Percentiles rank a stretch among this genome's conserved stretches.
phyloP scores from a whole-genome alignment of 2,797 vertebrate species.

The Chromobotia macracanthus region DNA sequence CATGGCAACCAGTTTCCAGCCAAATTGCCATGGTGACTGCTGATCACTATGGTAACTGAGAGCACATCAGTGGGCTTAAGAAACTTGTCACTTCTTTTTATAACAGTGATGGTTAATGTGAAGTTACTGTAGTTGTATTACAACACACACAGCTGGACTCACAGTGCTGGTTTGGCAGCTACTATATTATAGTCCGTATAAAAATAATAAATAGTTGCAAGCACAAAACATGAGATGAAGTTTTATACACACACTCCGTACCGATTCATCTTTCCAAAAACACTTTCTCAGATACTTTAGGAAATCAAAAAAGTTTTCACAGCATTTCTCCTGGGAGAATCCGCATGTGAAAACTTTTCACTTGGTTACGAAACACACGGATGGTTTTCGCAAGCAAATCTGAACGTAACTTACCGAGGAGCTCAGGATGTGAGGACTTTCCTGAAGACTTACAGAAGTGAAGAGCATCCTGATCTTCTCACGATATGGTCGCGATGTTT shows the following conservation, averaged over 20 bases:
- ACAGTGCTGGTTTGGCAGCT: neutral
- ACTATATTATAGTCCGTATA: too few species aligned
- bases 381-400: neutral
- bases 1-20: neutral
- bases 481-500: neutral
- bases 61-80: too few species aligned
- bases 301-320: neutral
- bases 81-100: too few species aligned
- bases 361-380: neutral
- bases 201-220: too few species aligned
- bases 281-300: neutral
- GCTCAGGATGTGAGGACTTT: neutral
- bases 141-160: neutral
- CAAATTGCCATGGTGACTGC: neutral
- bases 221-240: neutral
- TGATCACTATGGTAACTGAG: neutral
- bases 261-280: neutral
- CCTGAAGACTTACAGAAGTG: neutral
- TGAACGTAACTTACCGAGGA: constrained; percentile 2
- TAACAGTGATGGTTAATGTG: too few species aligned
- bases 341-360: neutral
- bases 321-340: neutral
- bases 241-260: neutral
- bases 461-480: neutral
- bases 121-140: too few species aligned